A percentile compares a stretch with the other conserved stretches of the same genome.
phyloP scores from a whole-genome alignment of 2,113 vertebrate species.

The Kobus ellipsiprymnus region DNA sequence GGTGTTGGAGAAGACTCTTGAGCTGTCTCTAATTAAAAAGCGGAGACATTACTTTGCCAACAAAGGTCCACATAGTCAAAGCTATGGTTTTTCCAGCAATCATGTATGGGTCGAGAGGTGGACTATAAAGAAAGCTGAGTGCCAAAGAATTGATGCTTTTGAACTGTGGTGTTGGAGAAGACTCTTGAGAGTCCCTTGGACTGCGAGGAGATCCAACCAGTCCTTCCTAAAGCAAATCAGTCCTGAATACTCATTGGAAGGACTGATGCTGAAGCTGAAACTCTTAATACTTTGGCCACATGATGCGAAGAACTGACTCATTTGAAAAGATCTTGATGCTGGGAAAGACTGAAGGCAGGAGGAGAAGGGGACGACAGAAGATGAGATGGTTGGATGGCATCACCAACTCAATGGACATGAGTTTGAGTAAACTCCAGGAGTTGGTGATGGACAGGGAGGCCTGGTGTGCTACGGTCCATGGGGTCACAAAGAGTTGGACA shows the following conservation, averaged over 20 bases:
- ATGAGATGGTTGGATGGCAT: neutral
- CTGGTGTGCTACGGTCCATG: rapidly evolving
- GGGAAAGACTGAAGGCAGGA: neutral
- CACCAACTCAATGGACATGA: neutral
- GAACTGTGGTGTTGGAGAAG: neutral
- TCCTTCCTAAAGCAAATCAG: neutral
- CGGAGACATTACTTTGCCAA: neutral
- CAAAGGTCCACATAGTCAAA: no score
- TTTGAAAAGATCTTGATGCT: neutral
- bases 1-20: neutral
- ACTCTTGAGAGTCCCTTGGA: neutral
- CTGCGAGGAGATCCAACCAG: neutral
- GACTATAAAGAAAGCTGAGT: neutral
- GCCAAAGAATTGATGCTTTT: neutral
- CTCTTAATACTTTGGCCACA: neutral
- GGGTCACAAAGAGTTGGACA: neutral
- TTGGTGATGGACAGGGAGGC: neutral
- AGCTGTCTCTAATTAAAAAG: neutral
- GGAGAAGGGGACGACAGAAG: neutral
- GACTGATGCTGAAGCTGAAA: neutral
- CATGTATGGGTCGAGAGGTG: neutral
- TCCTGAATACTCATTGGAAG: neutral
- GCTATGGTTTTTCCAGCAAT: no score
- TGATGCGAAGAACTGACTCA: neutral
- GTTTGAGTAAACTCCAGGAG: neutral